These are phyloP conservation scores for Ormyrus nitidulus DNA, from an alignment of 2,888 invertebrate genomes.

Conservation along the genomic window DNA sequence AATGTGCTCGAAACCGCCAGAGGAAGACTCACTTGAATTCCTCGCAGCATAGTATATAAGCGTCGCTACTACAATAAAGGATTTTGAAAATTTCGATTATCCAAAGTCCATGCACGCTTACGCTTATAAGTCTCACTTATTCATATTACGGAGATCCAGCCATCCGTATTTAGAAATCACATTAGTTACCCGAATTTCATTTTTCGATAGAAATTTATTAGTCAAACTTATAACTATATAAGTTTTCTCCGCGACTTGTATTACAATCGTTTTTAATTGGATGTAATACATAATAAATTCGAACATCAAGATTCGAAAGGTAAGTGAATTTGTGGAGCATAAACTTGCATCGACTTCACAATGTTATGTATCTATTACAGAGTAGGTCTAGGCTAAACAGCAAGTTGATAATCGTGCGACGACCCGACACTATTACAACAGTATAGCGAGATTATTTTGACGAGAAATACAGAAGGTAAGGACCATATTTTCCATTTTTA, in stretches of 20 bases:
- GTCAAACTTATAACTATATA: no score
- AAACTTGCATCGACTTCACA: conserved; percentile 57
- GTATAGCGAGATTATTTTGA: conserved; percentile 51
- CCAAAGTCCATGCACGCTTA: conserved; percentile 55
- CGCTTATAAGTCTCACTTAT: conserved; percentile 12
- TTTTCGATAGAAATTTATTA: no score
- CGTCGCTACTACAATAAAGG: conserved; percentile 44
- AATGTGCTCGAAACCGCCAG: conserved; percentile 51
- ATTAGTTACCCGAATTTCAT: no score
- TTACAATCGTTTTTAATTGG: neutral
- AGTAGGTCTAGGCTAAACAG: conserved; percentile 55
- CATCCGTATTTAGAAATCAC: no score
- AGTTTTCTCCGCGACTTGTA: no score
- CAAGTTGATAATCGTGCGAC: conserved; percentile 51
- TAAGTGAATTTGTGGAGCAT: conserved; percentile 33
- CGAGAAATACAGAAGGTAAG: conserved; percentile 39
- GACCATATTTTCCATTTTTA: conserved; percentile 19
- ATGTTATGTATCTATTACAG: conserved; percentile 51
- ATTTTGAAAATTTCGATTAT: conserved; percentile 43
- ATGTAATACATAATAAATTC: no score
- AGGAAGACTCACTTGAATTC: conserved; percentile 53
- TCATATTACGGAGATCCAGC: no score
- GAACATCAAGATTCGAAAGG: neutral
- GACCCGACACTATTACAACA: conserved; percentile 51
- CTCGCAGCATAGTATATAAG: conserved; percentile 44